Evolutionary conservation across 2,888 invertebrate species (phyloP).

Genomic region (Pterostichus niger): DNA sequence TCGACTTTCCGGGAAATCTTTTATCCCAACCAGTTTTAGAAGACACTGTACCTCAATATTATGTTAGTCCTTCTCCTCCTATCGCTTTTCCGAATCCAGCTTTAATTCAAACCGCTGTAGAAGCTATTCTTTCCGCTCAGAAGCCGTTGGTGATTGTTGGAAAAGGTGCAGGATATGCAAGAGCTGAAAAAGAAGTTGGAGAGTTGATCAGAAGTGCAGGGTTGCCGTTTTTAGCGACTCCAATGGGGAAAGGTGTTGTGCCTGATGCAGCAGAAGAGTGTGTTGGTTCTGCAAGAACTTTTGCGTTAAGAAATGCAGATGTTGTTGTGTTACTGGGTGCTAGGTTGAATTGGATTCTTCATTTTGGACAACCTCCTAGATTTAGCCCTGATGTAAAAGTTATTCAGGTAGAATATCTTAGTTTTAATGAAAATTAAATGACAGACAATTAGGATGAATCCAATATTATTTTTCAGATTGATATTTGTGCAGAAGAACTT

Average conservation of each 20-base stretch:
- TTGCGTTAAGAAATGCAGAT: constrained; percentile 92
- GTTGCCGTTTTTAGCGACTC: constrained; percentile 95
- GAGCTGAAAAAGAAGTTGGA: constrained; percentile 86
- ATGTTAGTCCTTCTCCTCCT: constrained; percentile 82
- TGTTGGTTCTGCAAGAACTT: constrained; percentile 92
- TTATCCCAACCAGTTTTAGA: constrained; percentile 79
- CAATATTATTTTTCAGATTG: constrained; percentile 81
- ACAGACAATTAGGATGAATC: no score
- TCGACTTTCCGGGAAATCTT: constrained; percentile 95
- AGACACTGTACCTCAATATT: constrained; percentile 75
- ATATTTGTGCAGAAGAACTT: constrained; percentile 93
- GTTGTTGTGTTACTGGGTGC: constrained; percentile 94
- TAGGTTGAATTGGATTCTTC: constrained; percentile 97
- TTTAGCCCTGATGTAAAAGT: constrained; percentile 91
- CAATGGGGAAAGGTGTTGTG: constrained; percentile 95
- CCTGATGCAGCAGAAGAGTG: constrained; percentile 85
- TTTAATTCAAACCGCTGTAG: constrained; percentile 85
- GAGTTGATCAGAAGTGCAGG: constrained; percentile 85
- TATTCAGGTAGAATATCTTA: constrained; percentile 84
- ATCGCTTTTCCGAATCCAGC: constrained; percentile 85
- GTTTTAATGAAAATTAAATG: no score
- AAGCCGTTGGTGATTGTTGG: constrained; percentile 91
- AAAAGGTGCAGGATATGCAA: constrained; percentile 84
- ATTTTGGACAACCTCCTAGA: constrained; percentile 94
- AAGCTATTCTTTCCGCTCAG: constrained; percentile 84